Base-by-base conservation (phyloP, 1,140 invertebrate genomes). In the Ylistrum balloti region DNA sequence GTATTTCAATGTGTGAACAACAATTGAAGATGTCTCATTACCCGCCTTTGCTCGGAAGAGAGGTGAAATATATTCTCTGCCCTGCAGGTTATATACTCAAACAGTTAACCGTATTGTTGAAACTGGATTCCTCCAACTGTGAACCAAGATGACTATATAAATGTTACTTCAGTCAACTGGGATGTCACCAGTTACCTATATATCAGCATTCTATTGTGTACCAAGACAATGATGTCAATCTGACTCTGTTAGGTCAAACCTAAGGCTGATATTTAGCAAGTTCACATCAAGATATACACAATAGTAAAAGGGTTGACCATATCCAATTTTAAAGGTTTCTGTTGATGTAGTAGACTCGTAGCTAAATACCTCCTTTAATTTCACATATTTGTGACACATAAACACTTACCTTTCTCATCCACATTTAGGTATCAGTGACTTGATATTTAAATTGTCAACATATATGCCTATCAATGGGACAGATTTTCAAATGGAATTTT, bases 21-120 rank as follows among this genome's bases (percentile, higher is more conserved):
- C 56, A 74, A 74, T 74, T 74, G 56, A 74, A 1, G n/a, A 74
- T n/a, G 28, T 74, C 56, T 74, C 56, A 74, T 74, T 74, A 74
- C 56, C n/a, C 56, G 22, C 9, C 56, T 74, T 74, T 74, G 56
- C 56, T 28, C 28, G 22, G 56, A n/a, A n/a, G 56, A 74, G 15
- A 74, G 20, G 56, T 38, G 35, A 13, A 38, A 38, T 38, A n/a
- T n/a, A 74, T 74, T 28, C 56, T 28, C 22, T 17, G 56, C 22
- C 56, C 56, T 28, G 20, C 2, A 17, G 56, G 56, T 74, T 74
- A 5, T 74, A n/a, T 3, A 5, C 56, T 2, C 5, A 7, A 28
- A 74, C 56, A 74, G n/a, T 74, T 17, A 74, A 2, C 56, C 56
- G 5, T 74, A 74, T 74, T 74, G 17, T 74, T 74, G n/a, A 74